Evolutionary conservation across 2,113 vertebrate genomes (phyloP).

Genomic region (Numenius arquata): DNA sequence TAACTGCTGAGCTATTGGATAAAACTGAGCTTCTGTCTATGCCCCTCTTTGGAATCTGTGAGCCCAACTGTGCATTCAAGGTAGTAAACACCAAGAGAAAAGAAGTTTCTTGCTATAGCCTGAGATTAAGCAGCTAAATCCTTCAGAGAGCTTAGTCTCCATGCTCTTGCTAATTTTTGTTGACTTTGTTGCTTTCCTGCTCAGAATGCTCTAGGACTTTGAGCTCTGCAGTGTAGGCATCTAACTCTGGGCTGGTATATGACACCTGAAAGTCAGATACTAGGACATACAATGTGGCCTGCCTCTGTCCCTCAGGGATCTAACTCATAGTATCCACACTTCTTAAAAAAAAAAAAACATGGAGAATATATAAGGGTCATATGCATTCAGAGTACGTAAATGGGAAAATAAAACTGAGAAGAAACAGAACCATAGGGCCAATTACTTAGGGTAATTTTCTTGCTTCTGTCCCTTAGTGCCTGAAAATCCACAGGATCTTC

Average conservation of each 20-base stretch:
- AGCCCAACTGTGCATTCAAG: background rate
- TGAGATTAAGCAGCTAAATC: background rate
- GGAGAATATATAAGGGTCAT: background rate
- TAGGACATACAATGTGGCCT: background rate
- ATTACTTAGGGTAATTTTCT: background rate
- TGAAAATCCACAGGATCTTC: background rate
- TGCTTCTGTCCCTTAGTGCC: background rate
- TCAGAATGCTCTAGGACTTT: background rate
- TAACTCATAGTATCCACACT: background rate
- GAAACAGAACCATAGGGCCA: background rate
- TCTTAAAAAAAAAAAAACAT: background rate
- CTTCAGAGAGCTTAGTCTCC: background rate
- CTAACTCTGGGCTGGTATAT: background rate
- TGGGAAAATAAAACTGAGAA: background rate
- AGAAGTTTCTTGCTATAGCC: background rate
- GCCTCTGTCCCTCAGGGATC: background rate
- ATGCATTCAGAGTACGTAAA: background rate
- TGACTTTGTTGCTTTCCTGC: background rate
- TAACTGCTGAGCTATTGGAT: background rate
- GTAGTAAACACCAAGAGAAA: background rate
- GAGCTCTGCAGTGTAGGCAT: background rate
- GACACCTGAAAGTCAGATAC: background rate
- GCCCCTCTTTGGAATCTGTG: background rate
- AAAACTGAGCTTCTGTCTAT: background rate
- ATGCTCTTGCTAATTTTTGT: background rate